These are phyloP conservation scores for Drosophila trapezifrons DNA, from an alignment of 1,140 invertebrate genomes.

Conservation along the genomic window DNA sequence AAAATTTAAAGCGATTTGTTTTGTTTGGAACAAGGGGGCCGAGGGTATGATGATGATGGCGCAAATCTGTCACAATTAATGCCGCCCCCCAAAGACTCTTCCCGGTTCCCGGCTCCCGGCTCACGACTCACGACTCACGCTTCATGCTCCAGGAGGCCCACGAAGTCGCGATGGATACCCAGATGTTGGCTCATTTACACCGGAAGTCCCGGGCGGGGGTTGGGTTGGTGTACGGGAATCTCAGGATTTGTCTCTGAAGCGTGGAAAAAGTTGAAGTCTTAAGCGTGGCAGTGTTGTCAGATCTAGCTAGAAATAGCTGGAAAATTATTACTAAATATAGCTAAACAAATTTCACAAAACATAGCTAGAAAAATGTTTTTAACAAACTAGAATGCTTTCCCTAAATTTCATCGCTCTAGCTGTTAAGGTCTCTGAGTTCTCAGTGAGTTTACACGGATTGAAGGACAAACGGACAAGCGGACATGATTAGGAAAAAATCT, in stretches of 20 bases:
- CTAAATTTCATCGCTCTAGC: no score
- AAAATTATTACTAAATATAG: not conserved
- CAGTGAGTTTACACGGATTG: no score
- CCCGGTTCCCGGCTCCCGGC: not conserved
- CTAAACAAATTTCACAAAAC: not conserved
- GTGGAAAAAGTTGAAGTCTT: constrained; percentile 38
- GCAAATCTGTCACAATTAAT: constrained; percentile 78
- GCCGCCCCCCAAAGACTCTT: constrained; percentile 28
- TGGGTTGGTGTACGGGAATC: not conserved
- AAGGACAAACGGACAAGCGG: no score
- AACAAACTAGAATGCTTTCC: no score
- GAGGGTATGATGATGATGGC: not conserved
- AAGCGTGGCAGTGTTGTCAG: constrained; percentile 37
- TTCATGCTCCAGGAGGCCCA: constrained; percentile 14
- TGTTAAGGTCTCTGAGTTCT: no score
- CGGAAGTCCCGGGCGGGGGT: constrained; percentile 28
- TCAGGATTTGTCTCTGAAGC: constrained; percentile 13
- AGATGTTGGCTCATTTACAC: constrained; percentile 42
- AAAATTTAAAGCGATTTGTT: constrained; percentile 5
- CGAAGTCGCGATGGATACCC: constrained; percentile 8
- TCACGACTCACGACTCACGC: constrained; percentile 15
- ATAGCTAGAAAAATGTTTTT: no score
- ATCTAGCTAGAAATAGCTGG: not conserved
- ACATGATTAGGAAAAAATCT: no score
- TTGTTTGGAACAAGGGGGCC: not conserved